Evolutionary conservation across 2,888 invertebrate genomes (phyloP).

Genomic region (Protonemura montana): DNA sequence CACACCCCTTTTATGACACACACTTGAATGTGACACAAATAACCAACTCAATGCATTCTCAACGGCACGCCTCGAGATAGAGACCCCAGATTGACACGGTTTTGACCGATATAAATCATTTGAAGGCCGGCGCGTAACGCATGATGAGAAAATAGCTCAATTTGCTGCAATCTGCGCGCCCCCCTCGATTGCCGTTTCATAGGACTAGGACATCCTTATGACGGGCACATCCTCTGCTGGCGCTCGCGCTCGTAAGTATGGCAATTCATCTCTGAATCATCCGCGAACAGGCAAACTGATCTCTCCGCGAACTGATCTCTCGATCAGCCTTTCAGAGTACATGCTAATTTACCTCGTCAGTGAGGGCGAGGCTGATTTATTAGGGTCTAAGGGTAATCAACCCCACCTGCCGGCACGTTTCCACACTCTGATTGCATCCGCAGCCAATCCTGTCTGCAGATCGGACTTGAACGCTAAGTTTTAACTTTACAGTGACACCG

Average conservation of each 20-base stretch:
- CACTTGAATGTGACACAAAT: not conserved
- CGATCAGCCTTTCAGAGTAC: not conserved
- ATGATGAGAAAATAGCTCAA: not conserved
- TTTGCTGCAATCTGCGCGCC: not conserved
- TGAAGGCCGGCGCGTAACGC: not conserved
- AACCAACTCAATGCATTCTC: not conserved
- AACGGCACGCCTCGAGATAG: not conserved
- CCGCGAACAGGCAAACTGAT: not conserved
- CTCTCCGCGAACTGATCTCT: too few species aligned
- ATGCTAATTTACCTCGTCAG: not conserved
- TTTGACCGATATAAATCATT: not conserved
- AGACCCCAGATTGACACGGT: not conserved
- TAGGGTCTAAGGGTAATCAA: not conserved
- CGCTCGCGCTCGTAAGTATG: not conserved
- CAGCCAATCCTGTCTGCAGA: not conserved
- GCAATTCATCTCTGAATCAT: constrained; percentile 12
- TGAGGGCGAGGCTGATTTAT: not conserved
- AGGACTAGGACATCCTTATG: constrained; percentile 1
- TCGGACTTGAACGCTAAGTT: not conserved
- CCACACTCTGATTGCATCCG: not conserved
- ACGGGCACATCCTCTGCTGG: constrained; percentile 3
- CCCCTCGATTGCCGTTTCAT: not conserved
- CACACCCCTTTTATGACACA: not conserved
- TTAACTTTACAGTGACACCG: not conserved
- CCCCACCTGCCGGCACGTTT: not conserved